Base-by-base conservation (phyloP, 2,797 vertebrate genomes). In the Karalla daura region DNA sequence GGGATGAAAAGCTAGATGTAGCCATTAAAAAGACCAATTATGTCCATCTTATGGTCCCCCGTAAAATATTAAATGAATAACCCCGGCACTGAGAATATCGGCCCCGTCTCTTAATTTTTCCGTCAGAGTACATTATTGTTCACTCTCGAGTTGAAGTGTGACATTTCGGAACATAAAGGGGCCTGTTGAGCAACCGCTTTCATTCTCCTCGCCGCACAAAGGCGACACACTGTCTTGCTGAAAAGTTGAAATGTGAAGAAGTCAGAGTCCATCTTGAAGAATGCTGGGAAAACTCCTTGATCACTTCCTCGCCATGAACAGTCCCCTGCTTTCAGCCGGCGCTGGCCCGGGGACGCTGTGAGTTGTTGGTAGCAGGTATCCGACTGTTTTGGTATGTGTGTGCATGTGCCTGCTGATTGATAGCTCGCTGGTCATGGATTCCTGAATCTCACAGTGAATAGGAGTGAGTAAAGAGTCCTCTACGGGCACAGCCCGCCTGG, bases 261-360 rank as follows among this genome's bases (percentile, higher is more conserved):
- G 89, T 92, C 90, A 86, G 67, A 91, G 91, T 93, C 90, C 89
- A 81, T 76, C 78, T 51, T 64, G 45, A 91, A 86, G 90, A 92
- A 92, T 92, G 89, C 75, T 74, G 78, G 70, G 62, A 86, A 84
- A 76, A 56, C 69, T 84, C 76, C 84, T 90, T 78, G 71, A 86
- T 89, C 80, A 77, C 64, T 83, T 81, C 70, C 67, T 70, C 59
- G 52, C 52, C 39, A 39, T 30, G 76, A 86, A 89, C 87, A 89
- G 67, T 70, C 58, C 68, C 45, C 63, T 59, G n/a, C 81, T 83
- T 87, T 85, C 79, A 83, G n/a, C 20, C 61, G 63, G 63, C 50
- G 32, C 21, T 25, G 47, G 43, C 61, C 85, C n/a, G n/a, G n/a
- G 74, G 69, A 72, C 63, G 59, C 61, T 74, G 67, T 58, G 64